Evolutionary conservation across 2,888 invertebrate genomes (phyloP).

Genomic region (Eurois occulta): DNA sequence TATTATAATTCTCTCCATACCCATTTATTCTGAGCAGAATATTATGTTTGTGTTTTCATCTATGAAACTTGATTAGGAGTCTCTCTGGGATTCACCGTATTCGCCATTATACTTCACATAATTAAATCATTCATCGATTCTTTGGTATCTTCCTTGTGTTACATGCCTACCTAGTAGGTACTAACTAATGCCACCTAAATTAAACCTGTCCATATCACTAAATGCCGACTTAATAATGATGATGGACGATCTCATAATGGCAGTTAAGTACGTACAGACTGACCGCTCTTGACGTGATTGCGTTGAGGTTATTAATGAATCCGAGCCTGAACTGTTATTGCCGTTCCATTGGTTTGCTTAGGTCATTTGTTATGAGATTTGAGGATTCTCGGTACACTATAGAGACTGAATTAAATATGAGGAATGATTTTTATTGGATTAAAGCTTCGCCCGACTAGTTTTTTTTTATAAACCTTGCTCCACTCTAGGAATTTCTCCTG

Average conservation of each 20-base stretch:
- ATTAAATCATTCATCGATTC: background rate
- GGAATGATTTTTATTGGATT: background rate
- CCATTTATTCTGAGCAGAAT: background rate
- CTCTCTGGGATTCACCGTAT: background rate
- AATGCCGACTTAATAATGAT: conserved; percentile 18
- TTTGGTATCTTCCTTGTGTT: background rate
- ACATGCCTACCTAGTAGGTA: background rate
- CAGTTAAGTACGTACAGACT: conserved; percentile 5
- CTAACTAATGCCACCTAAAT: background rate
- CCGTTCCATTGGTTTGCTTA: conserved; percentile 6
- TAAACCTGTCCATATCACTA: background rate
- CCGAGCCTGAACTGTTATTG: conserved; percentile 13
- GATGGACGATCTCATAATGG: conserved; percentile 18
- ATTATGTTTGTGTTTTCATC: background rate
- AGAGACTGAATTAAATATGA: background rate
- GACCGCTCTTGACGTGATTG: conserved; percentile 25
- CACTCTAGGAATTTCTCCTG: background rate
- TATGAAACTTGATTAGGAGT: background rate
- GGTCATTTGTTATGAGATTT: conserved; percentile 21
- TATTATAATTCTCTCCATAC: background rate
- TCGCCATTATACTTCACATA: background rate
- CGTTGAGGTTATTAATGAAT: conserved; percentile 42
- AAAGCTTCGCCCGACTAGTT: background rate
- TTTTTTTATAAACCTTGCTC: no score
- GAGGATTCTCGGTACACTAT: background rate